Evolutionary conservation across 2,888 invertebrate genomes (phyloP).

Genomic region (Blastobasis lacticolella): DNA sequence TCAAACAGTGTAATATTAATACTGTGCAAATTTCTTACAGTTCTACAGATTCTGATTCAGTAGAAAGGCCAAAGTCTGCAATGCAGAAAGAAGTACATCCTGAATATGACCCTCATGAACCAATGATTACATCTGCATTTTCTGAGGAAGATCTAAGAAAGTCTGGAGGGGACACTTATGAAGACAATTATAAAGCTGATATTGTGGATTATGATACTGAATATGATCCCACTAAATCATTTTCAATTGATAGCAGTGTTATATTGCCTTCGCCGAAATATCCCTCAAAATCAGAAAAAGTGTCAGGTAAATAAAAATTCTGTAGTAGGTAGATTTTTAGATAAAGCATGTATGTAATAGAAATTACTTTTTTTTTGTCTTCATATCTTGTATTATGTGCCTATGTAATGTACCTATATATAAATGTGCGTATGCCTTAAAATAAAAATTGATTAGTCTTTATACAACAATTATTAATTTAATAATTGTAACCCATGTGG

Average conservation of each 20-base stretch:
- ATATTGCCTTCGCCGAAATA: constrained; percentile 34
- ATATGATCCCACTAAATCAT: constrained; percentile 45
- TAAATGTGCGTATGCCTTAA: not conserved
- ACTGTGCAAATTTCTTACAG: constrained; percentile 23
- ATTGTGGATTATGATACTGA: constrained; percentile 36
- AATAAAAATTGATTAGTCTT: not conserved
- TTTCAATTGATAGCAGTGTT: constrained; percentile 38
- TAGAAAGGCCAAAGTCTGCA: constrained; percentile 65
- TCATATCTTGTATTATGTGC: not conserved
- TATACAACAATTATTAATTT: not conserved
- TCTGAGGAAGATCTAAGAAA: constrained; percentile 64
- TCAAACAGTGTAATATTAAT: no score
- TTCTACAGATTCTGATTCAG: constrained; percentile 62
- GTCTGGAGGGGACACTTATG: constrained; percentile 57
- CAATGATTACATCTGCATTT: constrained; percentile 67
- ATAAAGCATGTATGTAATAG: not conserved
- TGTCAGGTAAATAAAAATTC: constrained; percentile 31
- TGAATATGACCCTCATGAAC: constrained; percentile 66
- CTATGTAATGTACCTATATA: no score
- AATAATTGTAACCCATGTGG: not conserved
- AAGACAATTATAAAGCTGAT: constrained; percentile 49
- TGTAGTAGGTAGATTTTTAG: not conserved
- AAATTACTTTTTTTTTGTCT: not conserved
- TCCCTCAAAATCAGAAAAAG: constrained; percentile 40
- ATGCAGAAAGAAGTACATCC: constrained; percentile 62